These are phyloP conservation scores for Scopus umbretta DNA, from an alignment of 2,113 vertebrate genomes.

Conservation along the genomic window DNA sequence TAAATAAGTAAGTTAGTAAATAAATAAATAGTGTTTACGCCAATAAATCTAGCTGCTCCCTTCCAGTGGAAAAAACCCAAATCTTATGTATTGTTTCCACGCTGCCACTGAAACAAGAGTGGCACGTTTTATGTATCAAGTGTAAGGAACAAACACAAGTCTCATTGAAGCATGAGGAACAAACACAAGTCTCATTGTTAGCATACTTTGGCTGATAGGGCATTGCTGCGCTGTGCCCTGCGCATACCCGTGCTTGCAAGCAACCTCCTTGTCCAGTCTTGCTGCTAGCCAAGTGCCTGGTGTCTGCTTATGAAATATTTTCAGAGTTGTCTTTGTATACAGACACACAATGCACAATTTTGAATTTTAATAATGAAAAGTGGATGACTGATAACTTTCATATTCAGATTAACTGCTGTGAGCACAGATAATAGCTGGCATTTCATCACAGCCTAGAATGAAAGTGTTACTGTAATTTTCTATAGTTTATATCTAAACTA, in stretches of 20 bases:
- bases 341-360: background rate
- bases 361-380: background rate
- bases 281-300: background rate
- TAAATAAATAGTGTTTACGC: background rate
- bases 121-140: background rate
- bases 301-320: background rate
- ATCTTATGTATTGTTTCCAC: background rate
- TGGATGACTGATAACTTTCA: background rate
- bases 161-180: background rate
- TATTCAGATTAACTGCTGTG: background rate
- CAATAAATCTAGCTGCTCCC: background rate
- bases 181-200: background rate
- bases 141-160: background rate
- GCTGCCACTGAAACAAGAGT: background rate
- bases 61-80: background rate
- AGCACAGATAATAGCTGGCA: background rate
- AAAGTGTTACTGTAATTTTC: background rate
- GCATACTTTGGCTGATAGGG: background rate
- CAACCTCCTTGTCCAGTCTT: background rate
- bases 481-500: background rate
- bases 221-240: background rate
- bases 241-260: rapidly evolving
- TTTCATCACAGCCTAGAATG: background rate
- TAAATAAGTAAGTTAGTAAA: background rate
- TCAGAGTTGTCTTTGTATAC: background rate